A percentile compares a stretch with the other conserved stretches of the same genome.
These are phyloP conservation scores for Prorops nasuta DNA, from an alignment of 1,140 invertebrate genomes.

Conservation along the genomic window DNA sequence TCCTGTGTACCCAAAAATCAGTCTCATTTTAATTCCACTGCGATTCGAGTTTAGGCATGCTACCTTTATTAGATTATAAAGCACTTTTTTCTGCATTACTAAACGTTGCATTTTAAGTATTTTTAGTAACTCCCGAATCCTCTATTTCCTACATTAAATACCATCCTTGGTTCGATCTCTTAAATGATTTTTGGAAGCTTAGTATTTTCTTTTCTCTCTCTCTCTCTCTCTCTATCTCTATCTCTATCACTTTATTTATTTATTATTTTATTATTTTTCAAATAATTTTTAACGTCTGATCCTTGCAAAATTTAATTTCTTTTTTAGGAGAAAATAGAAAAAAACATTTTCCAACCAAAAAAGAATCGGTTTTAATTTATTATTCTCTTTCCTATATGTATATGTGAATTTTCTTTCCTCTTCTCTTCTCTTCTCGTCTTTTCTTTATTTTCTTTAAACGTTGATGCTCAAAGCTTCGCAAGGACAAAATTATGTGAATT, in stretches of 20 bases:
- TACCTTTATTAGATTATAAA: slow-evolving; percentile 15
- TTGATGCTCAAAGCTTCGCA: too few relatives aligned
- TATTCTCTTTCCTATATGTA: too few relatives aligned
- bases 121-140: too few relatives aligned
- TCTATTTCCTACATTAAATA: slow-evolving; percentile 9
- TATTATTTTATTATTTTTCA: not conserved
- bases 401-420: not conserved
- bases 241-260: too few relatives aligned
- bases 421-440: not conserved
- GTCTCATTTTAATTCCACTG: slow-evolving; percentile 40
- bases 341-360: too few relatives aligned
- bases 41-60: slow-evolving; percentile 32
- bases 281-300: not conserved
- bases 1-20: slow-evolving; percentile 35
- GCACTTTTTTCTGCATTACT: slow-evolving; percentile 15
- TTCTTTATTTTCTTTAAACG: too few relatives aligned
- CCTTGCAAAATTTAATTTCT: too few relatives aligned
- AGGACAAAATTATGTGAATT: slow-evolving; percentile 12
- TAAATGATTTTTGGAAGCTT: slow-evolving; percentile 7
- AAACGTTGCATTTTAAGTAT: slow-evolving; percentile 23
- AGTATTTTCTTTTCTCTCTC: slow-evolving; percentile 3
- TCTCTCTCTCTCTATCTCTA: too few relatives aligned
- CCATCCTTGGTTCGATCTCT: not conserved
- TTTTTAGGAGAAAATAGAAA: too few relatives aligned
- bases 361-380: too few relatives aligned